phyloP scores from a whole-genome alignment of 2,113 vertebrate species.

The Lophotis ruficrista region DNA sequence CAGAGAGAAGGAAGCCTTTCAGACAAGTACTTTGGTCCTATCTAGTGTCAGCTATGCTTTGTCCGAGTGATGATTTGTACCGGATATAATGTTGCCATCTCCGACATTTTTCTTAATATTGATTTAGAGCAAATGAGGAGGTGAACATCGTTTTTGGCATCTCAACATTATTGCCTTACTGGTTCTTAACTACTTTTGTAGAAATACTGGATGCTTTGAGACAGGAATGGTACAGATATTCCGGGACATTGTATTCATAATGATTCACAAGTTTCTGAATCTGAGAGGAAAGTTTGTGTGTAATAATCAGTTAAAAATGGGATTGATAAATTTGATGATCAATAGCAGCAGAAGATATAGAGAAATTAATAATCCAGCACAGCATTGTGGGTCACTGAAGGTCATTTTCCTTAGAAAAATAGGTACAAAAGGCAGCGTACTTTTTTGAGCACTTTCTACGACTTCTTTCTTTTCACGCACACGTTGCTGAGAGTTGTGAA shows the following conservation, averaged over 20 bases:
- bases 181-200: neutral
- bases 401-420: neutral
- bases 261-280: neutral
- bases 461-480: neutral
- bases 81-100: neutral
- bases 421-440: neutral
- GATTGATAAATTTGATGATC: neutral
- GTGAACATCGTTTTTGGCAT: conserved; percentile 12
- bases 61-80: conserved; percentile 28
- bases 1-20: conserved; percentile 29
- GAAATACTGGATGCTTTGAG: neutral
- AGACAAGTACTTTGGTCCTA: conserved; percentile 16
- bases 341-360: neutral
- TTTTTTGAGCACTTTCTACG: neutral
- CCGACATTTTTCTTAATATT: neutral
- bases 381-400: neutral
- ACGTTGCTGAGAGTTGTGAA: neutral
- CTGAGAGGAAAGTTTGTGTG: neutral
- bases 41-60: neutral
- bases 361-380: neutral
- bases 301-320: neutral
- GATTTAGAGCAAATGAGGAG: conserved; percentile 1
- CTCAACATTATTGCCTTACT: neutral
- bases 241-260: neutral
- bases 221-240: neutral